Evolutionary conservation across 2,113 vertebrate genomes (phyloP), one percentile per base, ranked within the genome.

Genomic region (Anas platyrhynchos): DNA sequence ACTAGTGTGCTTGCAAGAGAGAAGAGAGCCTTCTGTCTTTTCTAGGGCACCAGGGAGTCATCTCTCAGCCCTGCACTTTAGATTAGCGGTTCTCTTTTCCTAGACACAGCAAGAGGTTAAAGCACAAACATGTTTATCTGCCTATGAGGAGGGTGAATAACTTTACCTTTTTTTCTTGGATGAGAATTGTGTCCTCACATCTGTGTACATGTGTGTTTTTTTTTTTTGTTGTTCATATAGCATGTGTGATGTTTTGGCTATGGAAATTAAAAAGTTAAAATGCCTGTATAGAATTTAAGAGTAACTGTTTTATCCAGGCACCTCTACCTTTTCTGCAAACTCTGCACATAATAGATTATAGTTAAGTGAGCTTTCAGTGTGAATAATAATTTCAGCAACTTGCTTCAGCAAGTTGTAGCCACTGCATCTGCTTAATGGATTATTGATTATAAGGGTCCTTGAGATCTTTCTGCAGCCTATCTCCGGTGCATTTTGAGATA

Each of bases 271-370:
- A 81, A 81, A 93, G 50, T 91, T 94, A 92, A 92, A 94, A 94
- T 84, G 83, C 56, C 77, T 86, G 69, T 62, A 68, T 83, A 96
- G 75, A 92, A 87, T 94, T 96, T 95, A 76, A 83, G 73, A 63
- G 67, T 89, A 95, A 66, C n/a, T 97, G 48, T 97, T 97, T 97
- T 94, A 76, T 90, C 67, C 48, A 78, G 54, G 56, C 41, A 18
- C 76, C 44, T 93, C 91, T 96, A 87, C 56, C 71, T 94, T 93
- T 93, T 91, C 85, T 95, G 68, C 90, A 96, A 96, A 97, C 76
- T 65, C 76, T 84, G 72, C 50, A 86, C 6, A 16, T 56, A 94
- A 55, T 58, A 91, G 86, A 82, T 95, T 94, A 89, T 83, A 80
- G 34, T 85, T 81, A 65, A 67, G 22, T 74, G 59, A 92, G 69